Conservation (phyloP, 2,888 invertebrate species). For the Drosophila buzzatii region DNA sequence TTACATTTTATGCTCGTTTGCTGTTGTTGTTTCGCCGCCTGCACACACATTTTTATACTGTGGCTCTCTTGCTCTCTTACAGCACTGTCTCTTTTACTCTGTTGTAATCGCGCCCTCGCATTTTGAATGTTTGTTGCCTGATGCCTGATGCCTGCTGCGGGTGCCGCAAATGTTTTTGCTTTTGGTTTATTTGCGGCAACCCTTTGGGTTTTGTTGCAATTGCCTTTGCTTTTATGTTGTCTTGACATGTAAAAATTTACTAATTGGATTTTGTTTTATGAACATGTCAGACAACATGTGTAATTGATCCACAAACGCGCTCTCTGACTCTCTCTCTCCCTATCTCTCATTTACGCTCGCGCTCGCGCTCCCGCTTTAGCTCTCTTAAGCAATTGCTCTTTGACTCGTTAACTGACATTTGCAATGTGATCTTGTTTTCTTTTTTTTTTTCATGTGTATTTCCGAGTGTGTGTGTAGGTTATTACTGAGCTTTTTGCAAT, state of each 20-base stretch:
- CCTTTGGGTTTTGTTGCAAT: slow-evolving; percentile 67
- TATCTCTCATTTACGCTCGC: not conserved
- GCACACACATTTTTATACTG: slow-evolving; percentile 65
- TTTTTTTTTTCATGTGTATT: not conserved
- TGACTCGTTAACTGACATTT: slow-evolving; percentile 38
- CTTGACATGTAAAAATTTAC: slow-evolving; percentile 56
- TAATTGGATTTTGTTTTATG: slow-evolving; percentile 63
- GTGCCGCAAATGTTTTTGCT: slow-evolving; percentile 66
- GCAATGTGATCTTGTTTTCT: slow-evolving; percentile 48
- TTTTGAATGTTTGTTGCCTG: slow-evolving; percentile 27
- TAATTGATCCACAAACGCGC: slow-evolving; percentile 42
- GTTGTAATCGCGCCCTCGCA: slow-evolving; percentile 41
- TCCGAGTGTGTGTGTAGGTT: slow-evolving; percentile 11
- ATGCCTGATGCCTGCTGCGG: slow-evolving; percentile 37
- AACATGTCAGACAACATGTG: slow-evolving; percentile 51
- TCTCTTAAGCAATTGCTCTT: slow-evolving; percentile 27
- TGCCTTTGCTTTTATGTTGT: slow-evolving; percentile 60
- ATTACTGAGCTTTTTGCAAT: slow-evolving; percentile 44
- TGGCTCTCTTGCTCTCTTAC: slow-evolving; percentile 31
- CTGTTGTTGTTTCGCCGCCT: slow-evolving; percentile 59
- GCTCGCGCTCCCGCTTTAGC: slow-evolving; percentile 4
- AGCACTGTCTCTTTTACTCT: slow-evolving; percentile 29
- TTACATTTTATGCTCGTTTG: slow-evolving; percentile 55
- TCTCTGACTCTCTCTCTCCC: not conserved
- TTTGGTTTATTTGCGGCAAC: slow-evolving; percentile 66